These are phyloP conservation scores for Carpatolechia fugitivella DNA, from an alignment of 2,888 invertebrate genomes.

Conservation along the genomic window DNA sequence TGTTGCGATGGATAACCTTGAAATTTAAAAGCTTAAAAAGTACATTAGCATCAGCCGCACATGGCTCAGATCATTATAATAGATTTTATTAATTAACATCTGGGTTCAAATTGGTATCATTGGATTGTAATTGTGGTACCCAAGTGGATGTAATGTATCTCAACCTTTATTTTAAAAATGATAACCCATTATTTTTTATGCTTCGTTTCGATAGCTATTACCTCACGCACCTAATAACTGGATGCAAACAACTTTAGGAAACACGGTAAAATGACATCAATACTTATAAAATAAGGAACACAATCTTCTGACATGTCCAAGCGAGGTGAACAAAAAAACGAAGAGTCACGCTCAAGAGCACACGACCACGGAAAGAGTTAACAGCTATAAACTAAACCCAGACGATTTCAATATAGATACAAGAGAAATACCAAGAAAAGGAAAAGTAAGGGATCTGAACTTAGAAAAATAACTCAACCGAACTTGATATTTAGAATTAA, in stretches of 20 bases:
- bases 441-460: background rate
- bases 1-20: constrained; percentile 14
- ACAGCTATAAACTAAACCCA: constrained; percentile 25
- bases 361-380: constrained; percentile 43
- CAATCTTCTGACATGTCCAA: constrained; percentile 23
- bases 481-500: no score
- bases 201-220: constrained; percentile 17
- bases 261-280: constrained; percentile 17
- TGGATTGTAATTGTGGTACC: background rate
- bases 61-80: constrained; percentile 6
- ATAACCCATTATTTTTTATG: constrained; percentile 11
- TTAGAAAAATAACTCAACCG: no score
- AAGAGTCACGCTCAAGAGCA: constrained; percentile 53
- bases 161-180: background rate
- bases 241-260: constrained; percentile 12
- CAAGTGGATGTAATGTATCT: background rate
- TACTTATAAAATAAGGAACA: constrained; percentile 25
- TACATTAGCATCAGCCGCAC: constrained; percentile 21
- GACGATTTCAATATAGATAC: constrained; percentile 29
- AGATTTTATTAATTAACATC: background rate
- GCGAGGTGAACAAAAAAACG: constrained; percentile 35
- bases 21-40: constrained; percentile 11
- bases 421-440: constrained; percentile 18
- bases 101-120: background rate
- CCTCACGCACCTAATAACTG: constrained; percentile 17